Conservation (phyloP, 1,140 invertebrate species). For the Olivierus martensii region DNA sequence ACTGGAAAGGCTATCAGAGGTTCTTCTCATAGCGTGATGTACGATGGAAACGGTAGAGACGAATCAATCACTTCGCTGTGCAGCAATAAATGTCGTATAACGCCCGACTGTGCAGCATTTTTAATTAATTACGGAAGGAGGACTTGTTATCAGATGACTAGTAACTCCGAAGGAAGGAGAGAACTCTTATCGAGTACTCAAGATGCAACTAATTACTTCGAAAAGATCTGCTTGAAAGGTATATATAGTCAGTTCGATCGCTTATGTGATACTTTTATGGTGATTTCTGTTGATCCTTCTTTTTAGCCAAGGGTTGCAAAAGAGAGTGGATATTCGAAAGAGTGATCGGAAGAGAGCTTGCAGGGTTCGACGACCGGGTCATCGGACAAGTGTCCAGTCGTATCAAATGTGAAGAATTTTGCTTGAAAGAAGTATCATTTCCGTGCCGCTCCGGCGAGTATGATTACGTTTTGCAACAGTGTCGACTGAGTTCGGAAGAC, state of each 20-base stretch:
- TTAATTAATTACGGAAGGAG: background rate
- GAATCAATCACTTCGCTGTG: background rate
- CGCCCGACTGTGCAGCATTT: background rate
- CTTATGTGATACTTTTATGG: background rate
- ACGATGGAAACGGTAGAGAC: background rate
- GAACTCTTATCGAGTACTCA: background rate
- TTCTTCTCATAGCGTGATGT: background rate
- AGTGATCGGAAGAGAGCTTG: slow-evolving; percentile 30
- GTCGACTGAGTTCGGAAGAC: slow-evolving; percentile 32
- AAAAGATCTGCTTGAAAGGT: slow-evolving; percentile 23
- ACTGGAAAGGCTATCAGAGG: background rate
- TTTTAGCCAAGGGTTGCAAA: slow-evolving; percentile 16
- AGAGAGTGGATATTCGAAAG: slow-evolving; percentile 32
- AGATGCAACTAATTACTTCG: slow-evolving; percentile 22
- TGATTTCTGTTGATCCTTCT: background rate
- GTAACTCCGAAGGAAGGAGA: background rate
- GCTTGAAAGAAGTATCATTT: slow-evolving; percentile 35
- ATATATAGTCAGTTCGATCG: background rate
- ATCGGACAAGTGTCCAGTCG: slow-evolving; percentile 25
- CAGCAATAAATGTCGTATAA: background rate
- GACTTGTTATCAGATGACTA: background rate
- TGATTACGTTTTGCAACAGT: slow-evolving; percentile 31
- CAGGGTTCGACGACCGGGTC: slow-evolving; percentile 28
- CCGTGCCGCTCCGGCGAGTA: slow-evolving; percentile 38
- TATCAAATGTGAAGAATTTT: slow-evolving; percentile 36